Percentiles rank a stretch among this genome's conserved stretches.
phyloP scores from a whole-genome alignment of 2,113 vertebrate genomes.

The Centrocercus urophasianus region DNA sequence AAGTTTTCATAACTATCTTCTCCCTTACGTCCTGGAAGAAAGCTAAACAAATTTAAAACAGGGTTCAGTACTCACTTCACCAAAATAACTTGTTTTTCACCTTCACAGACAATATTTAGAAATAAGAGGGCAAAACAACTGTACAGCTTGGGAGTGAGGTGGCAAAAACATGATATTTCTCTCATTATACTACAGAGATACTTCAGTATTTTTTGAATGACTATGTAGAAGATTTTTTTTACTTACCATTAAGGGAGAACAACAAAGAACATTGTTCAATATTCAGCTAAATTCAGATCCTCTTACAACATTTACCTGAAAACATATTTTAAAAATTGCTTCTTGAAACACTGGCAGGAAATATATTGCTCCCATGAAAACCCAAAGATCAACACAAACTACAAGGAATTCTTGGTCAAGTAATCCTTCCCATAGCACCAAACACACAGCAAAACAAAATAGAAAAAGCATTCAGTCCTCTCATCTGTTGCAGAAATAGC shows the following conservation, averaged over 20 bases:
- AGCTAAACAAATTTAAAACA: not conserved
- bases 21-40: not conserved
- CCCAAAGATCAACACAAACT: not conserved
- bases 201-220: not conserved
- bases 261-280: not conserved
- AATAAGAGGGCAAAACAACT: rapidly evolving
- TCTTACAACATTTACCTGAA: not conserved
- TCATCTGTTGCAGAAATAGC: not conserved
- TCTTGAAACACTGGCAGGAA: not conserved
- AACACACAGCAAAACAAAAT: rapidly evolving
- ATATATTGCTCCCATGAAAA: not conserved
- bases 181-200: not conserved
- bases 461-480: not conserved
- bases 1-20: not conserved
- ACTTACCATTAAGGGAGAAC: not conserved
- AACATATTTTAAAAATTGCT: not conserved
- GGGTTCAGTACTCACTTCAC: not conserved
- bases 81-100: not conserved
- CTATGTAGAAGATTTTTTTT: not conserved
- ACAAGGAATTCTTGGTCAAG: not conserved
- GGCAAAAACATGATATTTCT: not conserved
- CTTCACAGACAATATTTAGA: not conserved
- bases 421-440: not conserved
- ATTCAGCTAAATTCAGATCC: not conserved
- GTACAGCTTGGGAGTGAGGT: not conserved